A percentile compares a stretch with the other conserved stretches of the same genome.
Conservation (phyloP, 1,140 invertebrate species). For the Drosophila serrata region DNA sequence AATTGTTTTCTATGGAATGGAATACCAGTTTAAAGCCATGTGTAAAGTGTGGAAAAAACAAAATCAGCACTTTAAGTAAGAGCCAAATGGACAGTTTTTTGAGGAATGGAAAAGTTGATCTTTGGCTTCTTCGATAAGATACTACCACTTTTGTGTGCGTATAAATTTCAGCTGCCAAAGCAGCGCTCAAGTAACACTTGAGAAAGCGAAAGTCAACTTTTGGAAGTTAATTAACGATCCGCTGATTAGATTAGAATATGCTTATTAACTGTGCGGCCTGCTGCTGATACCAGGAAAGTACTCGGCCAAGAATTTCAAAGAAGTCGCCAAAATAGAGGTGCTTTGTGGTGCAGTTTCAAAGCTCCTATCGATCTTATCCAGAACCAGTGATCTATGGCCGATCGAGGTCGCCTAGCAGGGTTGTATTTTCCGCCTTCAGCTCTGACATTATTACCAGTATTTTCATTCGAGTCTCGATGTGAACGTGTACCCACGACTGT, state of each 20-base stretch:
- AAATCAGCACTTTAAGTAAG: slow-evolving; percentile 24
- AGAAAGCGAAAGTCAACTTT: slow-evolving; percentile 46
- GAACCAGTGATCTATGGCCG: slow-evolving; percentile 12
- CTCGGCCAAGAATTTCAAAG: slow-evolving; percentile 17
- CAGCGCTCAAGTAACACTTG: slow-evolving; percentile 58
- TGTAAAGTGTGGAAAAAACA: neutral
- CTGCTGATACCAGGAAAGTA: slow-evolving; percentile 30
- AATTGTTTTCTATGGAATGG: slow-evolving; percentile 6
- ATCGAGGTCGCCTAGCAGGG: slow-evolving; percentile 11
- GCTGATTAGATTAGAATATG: slow-evolving; percentile 70
- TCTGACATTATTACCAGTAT: slow-evolving; percentile 21
- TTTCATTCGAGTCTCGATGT: slow-evolving; percentile 21
- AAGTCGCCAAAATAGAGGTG: slow-evolving; percentile 6
- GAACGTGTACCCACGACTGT: slow-evolving; percentile 21
- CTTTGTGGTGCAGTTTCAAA: slow-evolving; percentile 21
- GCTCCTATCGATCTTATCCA: slow-evolving; percentile 40
- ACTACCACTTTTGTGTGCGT: slow-evolving; percentile 3
- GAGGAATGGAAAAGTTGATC: slow-evolving; percentile 36
- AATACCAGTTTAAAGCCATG: neutral
- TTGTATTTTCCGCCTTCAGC: neutral
- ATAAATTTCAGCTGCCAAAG: slow-evolving; percentile 51
- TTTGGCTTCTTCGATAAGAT: slow-evolving; percentile 50
- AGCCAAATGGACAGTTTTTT: slow-evolving; percentile 13
- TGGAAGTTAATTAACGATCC: slow-evolving; percentile 63
- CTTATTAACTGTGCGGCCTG: slow-evolving; percentile 42